Evolutionary conservation across 2,113 vertebrate species (phyloP).

Genomic region (Macquaria australasica): DNA sequence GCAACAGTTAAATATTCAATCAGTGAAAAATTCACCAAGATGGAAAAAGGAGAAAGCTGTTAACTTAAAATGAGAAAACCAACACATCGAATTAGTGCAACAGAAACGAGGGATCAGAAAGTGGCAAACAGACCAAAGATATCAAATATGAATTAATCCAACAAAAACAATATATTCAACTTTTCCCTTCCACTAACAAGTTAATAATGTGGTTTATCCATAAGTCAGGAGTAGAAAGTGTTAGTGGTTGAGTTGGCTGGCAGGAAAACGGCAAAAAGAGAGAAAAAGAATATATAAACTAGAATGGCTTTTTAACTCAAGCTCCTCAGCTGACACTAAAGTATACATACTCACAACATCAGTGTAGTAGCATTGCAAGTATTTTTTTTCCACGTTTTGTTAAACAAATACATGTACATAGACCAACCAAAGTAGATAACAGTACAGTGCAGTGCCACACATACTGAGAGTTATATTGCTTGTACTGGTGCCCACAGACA

Average conservation of each 20-base stretch:
- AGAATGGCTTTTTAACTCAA: constrained; percentile 52
- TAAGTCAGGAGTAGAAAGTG: constrained; percentile 26
- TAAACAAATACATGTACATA: constrained; percentile 63
- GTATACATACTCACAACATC: constrained; percentile 51
- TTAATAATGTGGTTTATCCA: constrained; percentile 26
- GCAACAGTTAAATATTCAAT: constrained; percentile 67
- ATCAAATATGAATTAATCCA: constrained; percentile 31
- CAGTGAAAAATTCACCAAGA: constrained; percentile 28
- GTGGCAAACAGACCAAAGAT: constrained; percentile 26
- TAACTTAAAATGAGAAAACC: constrained; percentile 23
- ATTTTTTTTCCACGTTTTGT: constrained; percentile 43
- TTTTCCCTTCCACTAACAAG: constrained; percentile 28
- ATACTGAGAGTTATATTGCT: constrained; percentile 82
- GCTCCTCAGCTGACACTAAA: constrained; percentile 43
- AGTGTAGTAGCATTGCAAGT: constrained; percentile 56
- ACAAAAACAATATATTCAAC: constrained; percentile 50
- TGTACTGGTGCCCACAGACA: constrained; percentile 64
- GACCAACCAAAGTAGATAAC: constrained; percentile 68
- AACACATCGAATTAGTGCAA: constrained; percentile 22
- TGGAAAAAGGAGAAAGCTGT: constrained; percentile 17
- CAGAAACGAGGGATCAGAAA: constrained; percentile 22
- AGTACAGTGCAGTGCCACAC: constrained; percentile 77
- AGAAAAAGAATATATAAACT: constrained; percentile 13
- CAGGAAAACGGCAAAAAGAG: constrained; percentile 18
- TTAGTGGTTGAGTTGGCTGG: constrained; percentile 55